phyloP scores from a whole-genome alignment of 2,797 vertebrate species.

The Ibycter americanus region DNA sequence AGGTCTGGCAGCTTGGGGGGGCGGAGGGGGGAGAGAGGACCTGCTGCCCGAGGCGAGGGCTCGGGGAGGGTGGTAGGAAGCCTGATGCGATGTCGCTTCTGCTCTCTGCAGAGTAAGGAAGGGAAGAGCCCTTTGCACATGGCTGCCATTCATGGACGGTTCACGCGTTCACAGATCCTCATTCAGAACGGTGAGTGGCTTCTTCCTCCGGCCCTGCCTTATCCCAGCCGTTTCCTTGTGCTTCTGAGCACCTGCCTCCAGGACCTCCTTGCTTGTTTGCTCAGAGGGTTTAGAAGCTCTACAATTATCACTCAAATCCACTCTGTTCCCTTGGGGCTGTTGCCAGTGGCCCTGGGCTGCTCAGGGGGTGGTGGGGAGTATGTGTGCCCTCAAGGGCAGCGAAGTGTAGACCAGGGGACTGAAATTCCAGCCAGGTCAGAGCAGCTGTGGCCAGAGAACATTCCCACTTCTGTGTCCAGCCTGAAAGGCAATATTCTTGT shows the following conservation, averaged over 20 bases:
- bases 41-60: rapidly evolving
- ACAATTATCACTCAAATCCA: rapidly evolving
- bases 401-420: neutral
- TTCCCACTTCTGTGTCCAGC: neutral
- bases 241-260: neutral
- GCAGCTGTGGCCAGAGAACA: neutral
- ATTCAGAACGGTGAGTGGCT: slow-evolving; percentile 90
- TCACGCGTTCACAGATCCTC: slow-evolving; percentile 96
- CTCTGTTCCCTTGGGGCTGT: neutral
- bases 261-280: neutral
- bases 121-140: slow-evolving; percentile 98
- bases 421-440: neutral
- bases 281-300: rapidly evolving
- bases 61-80: rapidly evolving
- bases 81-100: neutral
- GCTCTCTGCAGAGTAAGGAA: slow-evolving; percentile 87
- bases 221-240: neutral
- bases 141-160: slow-evolving; percentile 95
- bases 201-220: neutral
- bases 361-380: neutral
- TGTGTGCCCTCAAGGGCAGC: neutral
- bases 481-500: neutral
- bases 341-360: neutral
- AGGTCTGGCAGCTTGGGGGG: slow-evolving; percentile 74
- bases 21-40: rapidly evolving